Evolutionary conservation across 92 coral and sea anemone species (phyloP), one percentile per base, ranked within the genome.

Genomic region (Diadumene lineata): DNA sequence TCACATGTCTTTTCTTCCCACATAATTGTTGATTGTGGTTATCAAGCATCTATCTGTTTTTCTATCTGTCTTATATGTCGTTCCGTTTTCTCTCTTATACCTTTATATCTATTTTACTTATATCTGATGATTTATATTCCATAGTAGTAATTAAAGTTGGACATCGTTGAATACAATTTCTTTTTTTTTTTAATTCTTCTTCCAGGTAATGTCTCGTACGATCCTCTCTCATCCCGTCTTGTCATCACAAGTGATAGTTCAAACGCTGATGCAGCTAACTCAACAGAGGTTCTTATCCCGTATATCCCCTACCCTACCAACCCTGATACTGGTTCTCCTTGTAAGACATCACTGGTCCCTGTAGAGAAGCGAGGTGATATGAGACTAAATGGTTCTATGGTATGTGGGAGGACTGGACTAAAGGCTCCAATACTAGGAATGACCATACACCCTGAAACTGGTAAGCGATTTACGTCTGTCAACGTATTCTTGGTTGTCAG

Each of bases 401-500:
- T 84, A 30, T 92, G 97, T 77, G 93, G 97, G 2, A 88, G 72
- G 77, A 94, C 97, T 60, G 98, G 98, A 71, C 90, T 94, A 24
- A 90, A 88, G 76, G 98, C 82, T 60, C 98, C 98, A 50, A 89
- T 89, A 74, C 77, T 94, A 62, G 98, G 98, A 71, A 87, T 94
- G 88, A 94, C 98, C 50, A 94, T 94, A 34, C 98, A 94, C 73
- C 96, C 98, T 19, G 98, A 94, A 60, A 92, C 97, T 50, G 94
- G 98, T 83, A 69, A 64, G 27, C 2, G 2, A 25, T 70, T 25
- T 72, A 13, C 24, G n/a, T n/a, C n/a, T n/a, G n/a, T n/a, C n/a
- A n/a, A n/a, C n/a, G n/a, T n/a, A n/a, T n/a, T n/a, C n/a, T n/a
- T n/a, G n/a, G n/a, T n/a, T n/a, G n/a, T n/a, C n/a, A n/a, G n/a